Conservation (phyloP, 2,113 vertebrate species). For the Podilymbus podiceps region DNA sequence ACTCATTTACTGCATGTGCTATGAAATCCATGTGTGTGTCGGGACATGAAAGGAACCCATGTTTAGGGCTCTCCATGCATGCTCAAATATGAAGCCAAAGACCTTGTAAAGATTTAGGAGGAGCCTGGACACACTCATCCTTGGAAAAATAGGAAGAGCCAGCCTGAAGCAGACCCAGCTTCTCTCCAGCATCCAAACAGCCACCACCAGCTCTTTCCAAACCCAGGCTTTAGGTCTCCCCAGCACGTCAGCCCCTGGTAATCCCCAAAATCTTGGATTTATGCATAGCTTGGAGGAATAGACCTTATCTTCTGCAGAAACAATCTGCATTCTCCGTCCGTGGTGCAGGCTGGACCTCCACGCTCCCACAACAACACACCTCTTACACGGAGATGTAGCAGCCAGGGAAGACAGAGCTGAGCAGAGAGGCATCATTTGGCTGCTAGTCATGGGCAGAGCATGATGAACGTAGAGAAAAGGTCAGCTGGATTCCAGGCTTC, state of each 20-base stretch:
- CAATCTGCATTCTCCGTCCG: background rate
- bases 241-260: background rate
- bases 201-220: background rate
- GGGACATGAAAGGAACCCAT: background rate
- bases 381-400: background rate
- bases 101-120: background rate
- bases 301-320: background rate
- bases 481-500: background rate
- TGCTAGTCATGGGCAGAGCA: background rate
- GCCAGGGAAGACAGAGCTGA: background rate
- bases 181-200: background rate
- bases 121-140: background rate
- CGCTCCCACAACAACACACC: background rate
- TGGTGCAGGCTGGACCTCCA: background rate
- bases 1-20: rapidly evolving
- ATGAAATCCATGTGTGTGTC: background rate
- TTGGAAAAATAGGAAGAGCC: background rate
- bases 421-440: background rate
- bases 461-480: too few species aligned
- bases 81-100: background rate
- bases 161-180: background rate
- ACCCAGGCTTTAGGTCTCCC: background rate
- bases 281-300: background rate
- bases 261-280: background rate
- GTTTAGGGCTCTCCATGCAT: background rate